Percentiles rank a stretch among this genome's conserved stretches.
These are phyloP conservation scores for Plestiodon gilberti DNA, from an alignment of 2,113 vertebrate genomes.

Conservation along the genomic window DNA sequence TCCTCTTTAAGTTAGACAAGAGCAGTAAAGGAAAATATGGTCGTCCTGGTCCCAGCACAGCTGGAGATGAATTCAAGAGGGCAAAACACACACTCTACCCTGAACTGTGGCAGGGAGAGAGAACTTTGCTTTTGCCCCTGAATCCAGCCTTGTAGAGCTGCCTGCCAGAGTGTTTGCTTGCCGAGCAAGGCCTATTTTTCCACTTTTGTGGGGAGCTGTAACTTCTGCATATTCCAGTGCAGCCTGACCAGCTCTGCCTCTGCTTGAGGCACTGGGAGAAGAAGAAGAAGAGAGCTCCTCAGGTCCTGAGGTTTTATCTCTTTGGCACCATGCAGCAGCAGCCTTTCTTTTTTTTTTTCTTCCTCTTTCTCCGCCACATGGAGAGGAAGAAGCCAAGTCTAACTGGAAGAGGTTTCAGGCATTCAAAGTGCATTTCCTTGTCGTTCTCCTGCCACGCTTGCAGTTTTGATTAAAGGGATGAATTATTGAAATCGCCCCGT, in stretches of 20 bases:
- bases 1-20: neutral
- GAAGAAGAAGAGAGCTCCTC: neutral
- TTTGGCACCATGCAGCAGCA: neutral
- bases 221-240: neutral
- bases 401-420: neutral
- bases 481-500: conserved; percentile 5
- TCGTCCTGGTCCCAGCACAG: neutral
- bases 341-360: neutral
- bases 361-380: neutral
- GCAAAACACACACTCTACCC: neutral
- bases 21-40: neutral
- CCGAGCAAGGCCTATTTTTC: neutral
- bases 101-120: neutral
- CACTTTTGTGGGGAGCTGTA: neutral
- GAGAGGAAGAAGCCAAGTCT: neutral
- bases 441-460: neutral
- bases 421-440: neutral
- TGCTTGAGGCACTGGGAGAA: no score
- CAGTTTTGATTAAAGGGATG: conserved; percentile 6
- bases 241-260: neutral
- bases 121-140: neutral
- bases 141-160: neutral
- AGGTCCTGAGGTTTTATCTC: neutral
- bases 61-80: neutral
- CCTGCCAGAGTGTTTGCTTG: neutral